Evolutionary conservation across 2,797 vertebrate species (phyloP).

Genomic region (Melanotaenia parkinsoni): DNA sequence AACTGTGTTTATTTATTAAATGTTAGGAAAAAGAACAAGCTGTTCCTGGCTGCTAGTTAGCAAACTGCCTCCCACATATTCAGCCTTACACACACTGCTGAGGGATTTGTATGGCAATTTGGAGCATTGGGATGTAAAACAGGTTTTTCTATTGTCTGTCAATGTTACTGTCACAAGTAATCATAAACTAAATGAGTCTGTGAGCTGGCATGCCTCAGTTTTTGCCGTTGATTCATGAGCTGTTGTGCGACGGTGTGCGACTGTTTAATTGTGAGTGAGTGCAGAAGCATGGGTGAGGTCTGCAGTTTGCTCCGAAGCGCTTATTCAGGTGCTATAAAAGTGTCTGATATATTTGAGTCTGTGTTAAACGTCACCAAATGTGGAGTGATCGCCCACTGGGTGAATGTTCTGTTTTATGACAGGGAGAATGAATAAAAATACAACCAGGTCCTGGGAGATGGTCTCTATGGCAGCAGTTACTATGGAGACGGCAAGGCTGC

Average conservation of each 20-base stretch:
- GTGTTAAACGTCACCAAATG: conserved; percentile 65
- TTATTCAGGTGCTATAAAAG: conserved; percentile 55
- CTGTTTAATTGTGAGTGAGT: conserved; percentile 37
- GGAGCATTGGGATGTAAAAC: conserved; percentile 40
- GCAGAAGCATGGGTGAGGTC: conserved; percentile 28
- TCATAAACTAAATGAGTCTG: conserved; percentile 27
- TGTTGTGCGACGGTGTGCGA: conserved; percentile 9
- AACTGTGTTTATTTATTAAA: conserved; percentile 52
- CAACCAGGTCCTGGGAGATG: conserved; percentile 72
- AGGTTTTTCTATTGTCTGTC: conserved; percentile 44
- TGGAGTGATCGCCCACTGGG: conserved; percentile 74
- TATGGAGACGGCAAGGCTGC: conserved; percentile 71
- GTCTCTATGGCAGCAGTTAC: conserved; percentile 84
- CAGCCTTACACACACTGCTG: conserved; percentile 17
- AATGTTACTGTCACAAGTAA: conserved; percentile 13
- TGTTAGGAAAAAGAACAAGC: conserved; percentile 47
- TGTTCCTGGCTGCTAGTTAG: conserved; percentile 55
- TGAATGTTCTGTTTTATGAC: conserved; percentile 77
- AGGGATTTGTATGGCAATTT: conserved; percentile 40
- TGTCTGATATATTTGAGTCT: conserved; percentile 49
- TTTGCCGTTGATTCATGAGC: conserved; percentile 21
- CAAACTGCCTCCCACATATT: conserved; percentile 50
- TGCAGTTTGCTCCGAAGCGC: conserved; percentile 35
- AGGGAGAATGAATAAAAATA: conserved; percentile 71
- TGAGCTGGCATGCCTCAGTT: conserved; percentile 6